These are phyloP conservation scores for Disparrhopalites patrizii DNA, from an alignment of 2,888 invertebrate species.

Conservation along the genomic window DNA sequence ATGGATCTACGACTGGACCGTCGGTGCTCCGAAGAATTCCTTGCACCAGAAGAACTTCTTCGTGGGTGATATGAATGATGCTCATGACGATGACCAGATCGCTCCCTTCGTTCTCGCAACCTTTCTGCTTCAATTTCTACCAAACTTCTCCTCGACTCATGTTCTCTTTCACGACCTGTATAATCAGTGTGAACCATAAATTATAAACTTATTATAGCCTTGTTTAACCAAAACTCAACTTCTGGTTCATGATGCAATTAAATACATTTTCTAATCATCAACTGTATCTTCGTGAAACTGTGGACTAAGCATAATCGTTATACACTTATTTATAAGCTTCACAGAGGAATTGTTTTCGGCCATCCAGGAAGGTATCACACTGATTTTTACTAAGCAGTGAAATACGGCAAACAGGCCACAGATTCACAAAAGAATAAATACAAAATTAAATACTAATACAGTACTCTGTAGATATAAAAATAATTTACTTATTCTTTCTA, in stretches of 20 bases:
- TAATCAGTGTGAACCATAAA: too few species aligned
- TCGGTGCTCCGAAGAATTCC: not conserved
- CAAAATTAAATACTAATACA: not conserved
- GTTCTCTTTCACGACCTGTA: conserved; percentile 18
- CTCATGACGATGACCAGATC: not conserved
- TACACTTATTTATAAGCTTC: too few species aligned
- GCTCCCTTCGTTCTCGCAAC: not conserved
- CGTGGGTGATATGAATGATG: not conserved
- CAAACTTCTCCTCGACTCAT: conserved; percentile 2
- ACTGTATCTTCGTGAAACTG: too few species aligned
- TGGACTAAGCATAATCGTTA: too few species aligned
- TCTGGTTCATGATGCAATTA: too few species aligned
- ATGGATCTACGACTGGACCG: conserved; percentile 8
- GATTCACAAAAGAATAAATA: not conserved
- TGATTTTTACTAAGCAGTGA: not conserved
- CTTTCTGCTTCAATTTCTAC: not conserved
- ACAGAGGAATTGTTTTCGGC: not conserved
- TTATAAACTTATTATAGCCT: too few species aligned
- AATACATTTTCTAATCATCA: too few species aligned
- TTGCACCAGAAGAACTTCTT: not conserved
- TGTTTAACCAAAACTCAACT: too few species aligned
- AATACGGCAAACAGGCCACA: not conserved
- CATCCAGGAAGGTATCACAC: not conserved
- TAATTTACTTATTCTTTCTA: too few species aligned
- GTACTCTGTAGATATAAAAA: too few species aligned